These are phyloP conservation scores for Zelostemma sp. DNA, from an alignment of 1,140 invertebrate genomes.

Conservation along the genomic window DNA sequence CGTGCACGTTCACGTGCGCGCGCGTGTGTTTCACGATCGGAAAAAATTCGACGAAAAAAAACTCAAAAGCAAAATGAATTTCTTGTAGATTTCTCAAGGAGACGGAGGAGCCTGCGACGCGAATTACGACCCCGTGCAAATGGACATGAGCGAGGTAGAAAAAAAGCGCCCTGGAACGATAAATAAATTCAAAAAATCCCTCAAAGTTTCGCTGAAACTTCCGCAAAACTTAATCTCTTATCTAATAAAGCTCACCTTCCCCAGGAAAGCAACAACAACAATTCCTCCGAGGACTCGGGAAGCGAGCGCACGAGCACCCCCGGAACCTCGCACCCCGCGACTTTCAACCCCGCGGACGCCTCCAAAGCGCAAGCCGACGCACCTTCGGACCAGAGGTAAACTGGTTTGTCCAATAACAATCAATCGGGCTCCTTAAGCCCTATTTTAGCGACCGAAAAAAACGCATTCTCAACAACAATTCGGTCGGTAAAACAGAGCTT, in stretches of 20 bases:
- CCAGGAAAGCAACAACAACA: conserved; percentile 69
- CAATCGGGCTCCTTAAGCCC: too few relatives aligned
- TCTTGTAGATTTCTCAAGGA: background rate
- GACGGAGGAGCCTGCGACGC: conserved; percentile 61
- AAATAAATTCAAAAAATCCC: too few relatives aligned
- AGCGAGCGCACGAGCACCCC: conserved; percentile 56
- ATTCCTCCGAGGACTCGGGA: conserved; percentile 60
- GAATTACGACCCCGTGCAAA: conserved; percentile 73
- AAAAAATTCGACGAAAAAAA: too few relatives aligned
- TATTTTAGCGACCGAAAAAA: too few relatives aligned
- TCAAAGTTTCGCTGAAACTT: too few relatives aligned
- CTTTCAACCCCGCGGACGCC: conserved; percentile 37
- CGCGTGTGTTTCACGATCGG: too few relatives aligned
- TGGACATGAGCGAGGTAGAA: conserved; percentile 75
- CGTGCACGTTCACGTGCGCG: too few relatives aligned
- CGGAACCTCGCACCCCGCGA: conserved; percentile 12
- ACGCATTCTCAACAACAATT: too few relatives aligned
- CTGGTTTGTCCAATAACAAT: conserved; percentile 57
- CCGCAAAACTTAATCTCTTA: too few relatives aligned
- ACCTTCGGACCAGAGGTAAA: conserved; percentile 65
- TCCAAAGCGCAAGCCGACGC: conserved; percentile 36
- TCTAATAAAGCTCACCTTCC: too few relatives aligned
- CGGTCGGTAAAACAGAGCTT: too few relatives aligned
- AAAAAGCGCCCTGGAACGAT: conserved; percentile 57
- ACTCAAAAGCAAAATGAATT: background rate